phyloP scores from a whole-genome alignment of 2,888 invertebrate genomes.

The Leuctra nigra region DNA sequence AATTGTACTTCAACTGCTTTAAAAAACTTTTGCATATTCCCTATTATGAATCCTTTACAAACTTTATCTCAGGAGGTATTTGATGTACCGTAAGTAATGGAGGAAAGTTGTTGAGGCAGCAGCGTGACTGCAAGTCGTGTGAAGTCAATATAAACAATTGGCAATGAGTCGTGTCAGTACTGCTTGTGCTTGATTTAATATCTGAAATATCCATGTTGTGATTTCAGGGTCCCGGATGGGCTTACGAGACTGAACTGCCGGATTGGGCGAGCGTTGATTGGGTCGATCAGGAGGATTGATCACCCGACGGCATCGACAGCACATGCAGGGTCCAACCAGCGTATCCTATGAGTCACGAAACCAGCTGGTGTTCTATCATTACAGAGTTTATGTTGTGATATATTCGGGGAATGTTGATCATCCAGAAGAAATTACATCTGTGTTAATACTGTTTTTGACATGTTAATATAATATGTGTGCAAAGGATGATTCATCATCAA shows the following conservation, averaged over 20 bases:
- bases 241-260: constrained; percentile 86
- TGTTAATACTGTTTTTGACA: constrained; percentile 2
- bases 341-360: constrained; percentile 14
- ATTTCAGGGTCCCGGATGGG: constrained; percentile 85
- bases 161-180: too few relatives aligned
- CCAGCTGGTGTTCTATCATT: constrained; percentile 9
- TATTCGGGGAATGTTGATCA: constrained; percentile 20
- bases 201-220: not conserved
- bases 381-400: constrained; percentile 19
- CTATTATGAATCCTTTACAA: too few relatives aligned
- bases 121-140: too few relatives aligned
- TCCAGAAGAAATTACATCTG: not conserved
- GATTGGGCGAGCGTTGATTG: constrained; percentile 87
- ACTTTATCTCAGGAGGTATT: too few relatives aligned
- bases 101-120: too few relatives aligned
- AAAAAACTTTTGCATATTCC: too few relatives aligned
- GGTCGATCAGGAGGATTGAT: constrained; percentile 57
- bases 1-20: too few relatives aligned
- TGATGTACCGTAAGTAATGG: too few relatives aligned
- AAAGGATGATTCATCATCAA: not conserved
- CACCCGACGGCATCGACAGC: constrained; percentile 5
- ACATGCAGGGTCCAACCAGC: constrained; percentile 24
- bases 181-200: too few relatives aligned
- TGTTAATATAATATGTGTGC: constrained; percentile 1
- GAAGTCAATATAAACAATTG: too few relatives aligned